phyloP scores from a whole-genome alignment of 2,888 invertebrate genomes.

The Halictus quadricinctus region DNA sequence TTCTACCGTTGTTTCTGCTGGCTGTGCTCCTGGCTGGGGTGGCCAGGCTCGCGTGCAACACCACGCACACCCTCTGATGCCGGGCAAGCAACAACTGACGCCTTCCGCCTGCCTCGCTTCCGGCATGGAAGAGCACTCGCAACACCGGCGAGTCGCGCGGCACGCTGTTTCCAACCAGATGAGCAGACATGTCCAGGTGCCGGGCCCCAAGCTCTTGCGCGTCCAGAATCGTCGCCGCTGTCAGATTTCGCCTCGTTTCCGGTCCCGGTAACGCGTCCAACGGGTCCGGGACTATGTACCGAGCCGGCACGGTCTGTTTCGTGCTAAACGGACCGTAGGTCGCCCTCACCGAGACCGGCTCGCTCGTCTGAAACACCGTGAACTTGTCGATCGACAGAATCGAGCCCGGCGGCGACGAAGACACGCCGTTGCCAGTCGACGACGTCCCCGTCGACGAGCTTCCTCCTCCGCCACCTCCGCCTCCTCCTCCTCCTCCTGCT shows the following conservation, averaged over 20 bases:
- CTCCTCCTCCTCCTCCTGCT: not conserved
- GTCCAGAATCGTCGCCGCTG: slow-evolving; percentile 84
- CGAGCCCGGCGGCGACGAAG: slow-evolving; percentile 85
- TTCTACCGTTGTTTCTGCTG: slow-evolving; percentile 60
- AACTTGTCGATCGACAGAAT: slow-evolving; percentile 93
- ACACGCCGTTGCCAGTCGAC: slow-evolving; percentile 75
- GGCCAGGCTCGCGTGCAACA: slow-evolving; percentile 88
- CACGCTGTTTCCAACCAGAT: slow-evolving; percentile 93
- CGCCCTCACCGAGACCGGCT: slow-evolving; percentile 95
- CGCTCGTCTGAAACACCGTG: slow-evolving; percentile 95
- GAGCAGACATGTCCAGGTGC: slow-evolving; percentile 95
- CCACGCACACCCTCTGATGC: slow-evolving; percentile 91
- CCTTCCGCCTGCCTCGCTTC: slow-evolving; percentile 91
- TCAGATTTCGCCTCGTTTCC: slow-evolving; percentile 75
- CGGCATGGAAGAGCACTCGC: slow-evolving; percentile 95
- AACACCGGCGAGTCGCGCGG: slow-evolving; percentile 95
- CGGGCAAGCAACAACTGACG: slow-evolving; percentile 85
- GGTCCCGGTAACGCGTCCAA: slow-evolving; percentile 85
- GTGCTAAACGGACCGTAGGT: slow-evolving; percentile 97
- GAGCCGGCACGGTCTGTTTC: slow-evolving; percentile 95
- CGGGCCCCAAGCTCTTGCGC: slow-evolving; percentile 87
- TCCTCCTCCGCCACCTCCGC: not conserved
- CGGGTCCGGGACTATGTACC: slow-evolving; percentile 94
- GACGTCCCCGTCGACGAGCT: slow-evolving; percentile 52
- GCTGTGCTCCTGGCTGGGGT: slow-evolving; percentile 82